Conservation (phyloP, 2,113 vertebrate species). For the Phyllostomus discolor region DNA sequence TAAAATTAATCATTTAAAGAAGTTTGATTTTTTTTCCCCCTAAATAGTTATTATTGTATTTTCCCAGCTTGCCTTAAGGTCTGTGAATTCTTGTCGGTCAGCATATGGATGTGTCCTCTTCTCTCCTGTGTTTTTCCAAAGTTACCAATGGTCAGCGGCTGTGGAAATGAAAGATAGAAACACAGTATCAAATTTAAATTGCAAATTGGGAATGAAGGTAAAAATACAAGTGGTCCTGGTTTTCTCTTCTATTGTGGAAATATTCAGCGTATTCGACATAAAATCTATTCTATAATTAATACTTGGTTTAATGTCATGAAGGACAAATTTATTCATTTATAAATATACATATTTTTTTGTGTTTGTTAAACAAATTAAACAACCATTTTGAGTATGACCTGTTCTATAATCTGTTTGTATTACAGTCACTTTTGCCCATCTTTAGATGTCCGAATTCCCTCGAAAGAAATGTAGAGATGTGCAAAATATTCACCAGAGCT, state of each 20-base stretch:
- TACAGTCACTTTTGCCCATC: conserved; percentile 89
- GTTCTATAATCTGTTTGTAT: conserved; percentile 28
- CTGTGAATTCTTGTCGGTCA: conserved; percentile 90
- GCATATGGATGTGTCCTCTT: conserved; percentile 91
- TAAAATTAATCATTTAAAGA: not conserved
- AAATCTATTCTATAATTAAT: not conserved
- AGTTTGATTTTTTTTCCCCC: not conserved
- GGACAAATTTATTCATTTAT: not conserved
- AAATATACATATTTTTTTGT: not conserved
- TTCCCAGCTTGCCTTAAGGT: conserved; percentile 89
- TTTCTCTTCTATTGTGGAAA: conserved; percentile 27
- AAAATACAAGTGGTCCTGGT: not conserved
- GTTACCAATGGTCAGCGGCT: conserved; percentile 80
- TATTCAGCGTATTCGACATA: not conserved
- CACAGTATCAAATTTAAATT: conserved; percentile 74
- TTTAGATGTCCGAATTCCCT: conserved; percentile 88
- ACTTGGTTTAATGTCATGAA: not conserved
- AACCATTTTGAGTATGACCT: not conserved
- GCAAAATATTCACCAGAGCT: conserved; percentile 83
- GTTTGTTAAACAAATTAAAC: not conserved
- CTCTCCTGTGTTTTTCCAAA: conserved; percentile 90
- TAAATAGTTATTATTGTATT: conserved; percentile 6
- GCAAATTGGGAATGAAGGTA: conserved; percentile 93
- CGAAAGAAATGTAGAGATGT: conserved; percentile 89
- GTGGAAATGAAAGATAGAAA: conserved; percentile 55